Evolutionary conservation across 2,113 vertebrate species (phyloP).

Genomic region (Hydrochoerus hydrochaeris): DNA sequence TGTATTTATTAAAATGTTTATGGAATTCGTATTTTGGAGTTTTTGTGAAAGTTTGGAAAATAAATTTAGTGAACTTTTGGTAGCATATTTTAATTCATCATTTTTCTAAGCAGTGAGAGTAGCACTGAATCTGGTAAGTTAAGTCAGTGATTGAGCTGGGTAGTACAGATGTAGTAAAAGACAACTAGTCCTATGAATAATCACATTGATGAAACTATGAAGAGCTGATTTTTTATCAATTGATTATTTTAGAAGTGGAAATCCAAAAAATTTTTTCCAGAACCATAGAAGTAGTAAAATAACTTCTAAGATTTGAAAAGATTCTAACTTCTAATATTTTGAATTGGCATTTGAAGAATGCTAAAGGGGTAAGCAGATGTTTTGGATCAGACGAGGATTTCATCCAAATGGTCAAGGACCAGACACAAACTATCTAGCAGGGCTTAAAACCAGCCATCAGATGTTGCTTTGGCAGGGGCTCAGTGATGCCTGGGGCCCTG

Average conservation of each 20-base stretch:
- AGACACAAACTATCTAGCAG: background rate
- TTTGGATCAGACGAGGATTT: background rate
- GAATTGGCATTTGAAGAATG: background rate
- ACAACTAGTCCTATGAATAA: background rate
- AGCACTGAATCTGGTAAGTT: background rate
- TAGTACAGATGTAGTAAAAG: background rate
- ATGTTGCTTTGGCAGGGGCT: background rate
- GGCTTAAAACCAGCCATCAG: background rate
- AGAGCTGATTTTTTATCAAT: background rate
- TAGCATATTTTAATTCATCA: background rate
- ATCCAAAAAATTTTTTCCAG: background rate
- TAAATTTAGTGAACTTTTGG: background rate
- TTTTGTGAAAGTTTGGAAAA: background rate
- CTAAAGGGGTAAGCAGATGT: background rate
- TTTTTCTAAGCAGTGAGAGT: background rate
- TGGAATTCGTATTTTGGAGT: background rate
- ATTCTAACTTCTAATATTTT: background rate
- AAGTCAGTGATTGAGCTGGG: background rate
- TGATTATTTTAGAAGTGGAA: background rate
- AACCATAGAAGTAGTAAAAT: background rate
- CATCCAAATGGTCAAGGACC: background rate
- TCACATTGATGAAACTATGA: background rate
- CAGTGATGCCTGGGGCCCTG: no score
- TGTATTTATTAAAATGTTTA: background rate
- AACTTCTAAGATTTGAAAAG: background rate